Evolutionary conservation across 2,797 vertebrate species (phyloP), one percentile per base, ranked within the genome.

Genomic region (Eulemur mongoz): DNA sequence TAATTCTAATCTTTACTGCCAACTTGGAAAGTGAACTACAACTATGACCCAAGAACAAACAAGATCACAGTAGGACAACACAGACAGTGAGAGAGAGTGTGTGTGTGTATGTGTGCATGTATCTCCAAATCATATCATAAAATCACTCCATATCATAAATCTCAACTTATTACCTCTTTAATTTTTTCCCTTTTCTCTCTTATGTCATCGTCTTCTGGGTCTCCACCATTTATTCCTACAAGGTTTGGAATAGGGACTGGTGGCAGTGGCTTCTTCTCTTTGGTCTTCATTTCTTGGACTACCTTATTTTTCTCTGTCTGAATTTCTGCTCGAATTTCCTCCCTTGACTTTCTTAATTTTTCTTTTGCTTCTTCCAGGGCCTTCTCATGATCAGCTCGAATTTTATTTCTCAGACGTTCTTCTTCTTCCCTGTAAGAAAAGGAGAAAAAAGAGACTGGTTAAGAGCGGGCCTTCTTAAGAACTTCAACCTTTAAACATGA

Each of bases 321-420:
- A 98, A 99, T 99, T 99, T 99, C 99, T 9, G 99, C 99, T 98
- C 98, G 98, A 94, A 99, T 99, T 98, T 99, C 99, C 96, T 99
- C 99, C 52, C 99, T 99, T 3, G 99, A 99, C 98, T 99, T 99
- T 88, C 99, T 99, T 97, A 99, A 98, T 98, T 99, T 99, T 99
- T 99, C 99, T 98, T 99, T 99, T 27, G 99, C 99, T 98, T 99
- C 99, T 98, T 99, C 99, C 97, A 99, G 98, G 7, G 99, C 99
- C 88, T 99, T 99, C 98, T 99, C 99, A 3, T 99, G 99, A 98
- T 99, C 99, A 50, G 99, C 99, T 76, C 99, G 99, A 96, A 99
- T 99, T 99, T 99, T 99, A 98, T 99, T 99, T 98, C 99, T 99
- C 98, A 99, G 99, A 97, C 99, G 99, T 98, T 99, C 99, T 98